Conservation (phyloP, 2,113 vertebrate genomes). For the Abramis brama region DNA sequence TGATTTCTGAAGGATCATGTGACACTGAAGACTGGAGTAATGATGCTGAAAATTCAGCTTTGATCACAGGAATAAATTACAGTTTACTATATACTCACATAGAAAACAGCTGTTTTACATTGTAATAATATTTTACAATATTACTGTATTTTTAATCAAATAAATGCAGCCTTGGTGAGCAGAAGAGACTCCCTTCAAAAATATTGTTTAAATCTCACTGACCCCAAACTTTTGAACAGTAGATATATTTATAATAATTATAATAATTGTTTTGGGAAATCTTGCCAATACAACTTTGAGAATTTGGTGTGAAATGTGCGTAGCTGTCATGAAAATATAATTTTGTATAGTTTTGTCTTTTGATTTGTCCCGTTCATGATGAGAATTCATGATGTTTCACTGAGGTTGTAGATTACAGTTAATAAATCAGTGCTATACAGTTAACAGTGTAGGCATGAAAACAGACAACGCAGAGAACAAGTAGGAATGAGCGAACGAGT, state of each 20-base stretch:
- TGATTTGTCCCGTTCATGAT: not conserved
- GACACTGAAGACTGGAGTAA: not conserved
- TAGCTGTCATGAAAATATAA: not conserved
- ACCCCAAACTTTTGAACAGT: not conserved
- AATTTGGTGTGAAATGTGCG: not conserved
- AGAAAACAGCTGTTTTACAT: too few species aligned
- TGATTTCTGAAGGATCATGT: not conserved
- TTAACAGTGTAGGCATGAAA: not conserved
- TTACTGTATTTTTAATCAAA: too few species aligned
- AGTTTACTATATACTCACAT: too few species aligned
- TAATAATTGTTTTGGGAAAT: not conserved
- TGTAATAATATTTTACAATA: too few species aligned
- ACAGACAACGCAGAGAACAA: not conserved
- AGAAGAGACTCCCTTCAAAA: too few species aligned
- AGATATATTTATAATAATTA: not conserved
- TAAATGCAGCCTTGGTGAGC: too few species aligned
- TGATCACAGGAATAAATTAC: too few species aligned
- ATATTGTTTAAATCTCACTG: not conserved
- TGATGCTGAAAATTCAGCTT: not conserved
- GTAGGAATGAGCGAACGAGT: not conserved
- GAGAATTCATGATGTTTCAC: not conserved
- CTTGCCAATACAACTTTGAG: not conserved
- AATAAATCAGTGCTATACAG: not conserved
- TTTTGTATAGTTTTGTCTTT: not conserved
- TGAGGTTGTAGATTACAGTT: not conserved